These are phyloP conservation scores for Hestina assimilis DNA, from an alignment of 1,140 invertebrate species.

Conservation along the genomic window DNA sequence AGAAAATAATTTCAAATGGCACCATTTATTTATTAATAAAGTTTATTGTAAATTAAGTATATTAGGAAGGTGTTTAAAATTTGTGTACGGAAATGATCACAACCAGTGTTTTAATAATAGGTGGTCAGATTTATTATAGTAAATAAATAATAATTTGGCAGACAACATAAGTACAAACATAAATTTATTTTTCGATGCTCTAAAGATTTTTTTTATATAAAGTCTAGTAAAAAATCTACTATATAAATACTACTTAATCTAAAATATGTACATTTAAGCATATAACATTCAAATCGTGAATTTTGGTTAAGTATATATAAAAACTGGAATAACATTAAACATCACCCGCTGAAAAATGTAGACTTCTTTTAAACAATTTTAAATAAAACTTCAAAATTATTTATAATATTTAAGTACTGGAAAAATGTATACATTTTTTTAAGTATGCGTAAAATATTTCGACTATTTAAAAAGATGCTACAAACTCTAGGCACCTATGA, in stretches of 20 bases:
- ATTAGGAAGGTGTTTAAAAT: slow-evolving; percentile 16
- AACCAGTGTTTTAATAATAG: slow-evolving; percentile 51
- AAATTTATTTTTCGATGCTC: slow-evolving; percentile 15
- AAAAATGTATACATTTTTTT: slow-evolving; percentile 6
- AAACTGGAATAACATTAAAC: slow-evolving; percentile 7
- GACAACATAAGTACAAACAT: not conserved
- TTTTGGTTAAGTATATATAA: slow-evolving; percentile 3
- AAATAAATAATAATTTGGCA: slow-evolving; percentile 17
- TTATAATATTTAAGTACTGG: slow-evolving; percentile 22
- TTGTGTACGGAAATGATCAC: slow-evolving; percentile 48
- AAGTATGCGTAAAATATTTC: slow-evolving; percentile 7
- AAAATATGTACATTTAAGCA: slow-evolving; percentile 37
- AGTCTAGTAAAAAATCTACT: slow-evolving; percentile 51
- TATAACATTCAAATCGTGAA: slow-evolving; percentile 21
- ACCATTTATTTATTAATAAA: slow-evolving; percentile 47
- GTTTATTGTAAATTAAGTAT: slow-evolving; percentile 22
- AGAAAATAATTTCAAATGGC: slow-evolving; percentile 50
- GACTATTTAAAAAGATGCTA: slow-evolving; percentile 18
- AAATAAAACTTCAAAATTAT: not conserved
- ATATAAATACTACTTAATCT: slow-evolving; percentile 42
- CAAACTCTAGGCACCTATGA: slow-evolving; percentile 3
- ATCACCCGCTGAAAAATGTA: slow-evolving; percentile 11
- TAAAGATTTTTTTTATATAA: slow-evolving; percentile 24
- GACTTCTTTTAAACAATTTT: too few species aligned
- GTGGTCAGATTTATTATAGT: slow-evolving; percentile 32